Evolutionary conservation across 2,888 invertebrate genomes (phyloP), one percentile per base, ranked within the genome.

Genomic region (Macrosoma leucophasiata): DNA sequence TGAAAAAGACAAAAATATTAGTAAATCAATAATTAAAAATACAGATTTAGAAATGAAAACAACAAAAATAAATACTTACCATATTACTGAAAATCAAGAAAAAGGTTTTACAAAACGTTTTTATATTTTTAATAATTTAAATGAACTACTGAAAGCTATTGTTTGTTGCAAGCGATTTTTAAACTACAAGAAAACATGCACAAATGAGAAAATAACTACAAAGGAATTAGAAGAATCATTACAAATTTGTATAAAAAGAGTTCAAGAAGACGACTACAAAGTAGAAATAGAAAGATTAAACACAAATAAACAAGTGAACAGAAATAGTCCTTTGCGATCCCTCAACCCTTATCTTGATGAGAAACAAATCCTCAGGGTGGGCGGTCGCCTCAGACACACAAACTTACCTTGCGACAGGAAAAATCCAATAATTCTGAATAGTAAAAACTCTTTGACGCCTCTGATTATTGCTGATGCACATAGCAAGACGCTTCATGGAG

Each of bases 401-500:
- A 22, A 42, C 9, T n/a, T 11, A 11, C 15, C 4, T 23, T 26
- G 34, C 8, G 9, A 41, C 2, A 30, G 11, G 5, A 44, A 43
- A 24, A 42, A 48, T 37, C 47, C 43, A 2, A 36, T 46, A 5
- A 49, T 55, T 25, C 9, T 54, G 4, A 36, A 36, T 0, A 44
- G 41, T 14, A 42, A 43, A 13, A 44, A 36, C 9, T 17, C 9
- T 4, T 19, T 56, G 1, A 36, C 35, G 15, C 33, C 13, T 4
- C 29, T 52, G 8, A 25, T 55, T 3, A 4, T 55, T n/a, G 37
- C 40, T 8, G 39, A 50, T 5, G 46, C 50, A 4, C 50, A 53
- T 24, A 1, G 14, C 9, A 47, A 38, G 24, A 56, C 50, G 10
- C 13, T 51, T 8, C 52, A 55, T 18, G 52, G 56, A 3, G 51